Base-by-base conservation (phyloP, 2,113 vertebrate genomes). In the Pollimyrus isidori region DNA sequence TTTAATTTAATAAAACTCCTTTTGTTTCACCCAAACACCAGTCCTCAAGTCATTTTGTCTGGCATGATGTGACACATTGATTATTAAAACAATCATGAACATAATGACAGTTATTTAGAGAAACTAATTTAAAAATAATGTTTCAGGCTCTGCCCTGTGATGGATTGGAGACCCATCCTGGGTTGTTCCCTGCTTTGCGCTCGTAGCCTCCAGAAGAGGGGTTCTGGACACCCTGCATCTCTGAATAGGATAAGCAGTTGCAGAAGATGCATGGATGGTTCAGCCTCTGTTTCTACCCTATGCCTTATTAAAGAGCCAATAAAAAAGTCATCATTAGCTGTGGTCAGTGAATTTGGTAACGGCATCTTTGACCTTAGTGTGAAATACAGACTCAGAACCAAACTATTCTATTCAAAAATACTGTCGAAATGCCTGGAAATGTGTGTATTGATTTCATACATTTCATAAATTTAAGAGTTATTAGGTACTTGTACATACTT, bases 41-140 rank as follows among this genome's bases (percentile, higher is more conserved):
- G 5, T 56, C 53, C 53, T 56, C 5, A 0, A 21, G 53, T 56
- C 53, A 21, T 56, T 56, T 56, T 56, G 53, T 56, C 53, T 19
- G 19, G 53, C 53, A 56, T 56, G 53, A 21, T 56, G 53, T 56
- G 53, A 21, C 53, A 87, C 91, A 88, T 92, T 92, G 92, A 93
- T 94, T 93, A 94, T 94, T 94, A 90, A 94, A 87, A 91, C 91
- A 82, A 89, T 56, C 88, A 92, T 94, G 91, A 93, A 93, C 94
- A 92, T 90, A 87, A 89, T 90, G 90, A 91, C 93, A 94, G 89
- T 88, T 87, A 90, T 92, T 92, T 92, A 94, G 91, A 92, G 87
- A 93, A 89, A 49, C 92, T 92, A 92, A 94, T 94, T 93, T 93
- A 94, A 94, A 93, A 91, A n/a, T n/a, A n/a, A 9, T n/a, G 23